A percentile compares a stretch with the other conserved stretches of the same genome.
phyloP scores from a whole-genome alignment of 2,113 vertebrate species.

The Acrocephalus kingi region DNA sequence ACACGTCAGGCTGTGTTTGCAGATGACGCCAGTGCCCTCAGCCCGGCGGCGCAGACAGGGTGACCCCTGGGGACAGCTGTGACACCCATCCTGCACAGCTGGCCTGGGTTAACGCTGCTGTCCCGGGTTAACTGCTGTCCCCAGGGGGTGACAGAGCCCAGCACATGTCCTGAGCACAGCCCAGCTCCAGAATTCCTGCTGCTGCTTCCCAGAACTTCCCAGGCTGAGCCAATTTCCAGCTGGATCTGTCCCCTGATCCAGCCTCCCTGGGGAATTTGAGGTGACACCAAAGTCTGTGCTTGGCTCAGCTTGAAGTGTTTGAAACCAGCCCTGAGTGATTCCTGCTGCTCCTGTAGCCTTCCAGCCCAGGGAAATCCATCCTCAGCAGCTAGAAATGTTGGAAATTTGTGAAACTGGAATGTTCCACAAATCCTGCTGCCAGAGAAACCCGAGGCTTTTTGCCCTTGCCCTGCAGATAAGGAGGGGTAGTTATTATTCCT shows the following conservation, averaged over 20 bases:
- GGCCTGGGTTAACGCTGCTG: not conserved
- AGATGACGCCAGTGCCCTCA: not conserved
- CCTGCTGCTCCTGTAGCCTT: not conserved
- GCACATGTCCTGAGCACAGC: not conserved
- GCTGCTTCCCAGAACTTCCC: not conserved
- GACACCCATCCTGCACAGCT: accelerated
- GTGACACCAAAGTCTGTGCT: not conserved
- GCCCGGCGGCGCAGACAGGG: not conserved
- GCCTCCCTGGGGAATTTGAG: not conserved
- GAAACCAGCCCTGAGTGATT: not conserved
- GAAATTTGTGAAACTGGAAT: not conserved
- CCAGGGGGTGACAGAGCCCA: not conserved
- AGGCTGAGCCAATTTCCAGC: not conserved
- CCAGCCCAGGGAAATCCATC: not conserved
- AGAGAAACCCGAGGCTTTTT: not conserved
- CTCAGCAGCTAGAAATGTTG: not conserved
- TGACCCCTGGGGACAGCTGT: not conserved
- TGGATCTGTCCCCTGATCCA: not conserved
- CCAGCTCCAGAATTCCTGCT: not conserved
- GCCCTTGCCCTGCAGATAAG: not conserved
- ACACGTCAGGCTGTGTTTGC: not conserved
- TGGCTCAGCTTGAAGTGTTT: not conserved
- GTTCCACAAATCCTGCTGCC: not conserved
- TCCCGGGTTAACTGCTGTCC: not conserved
- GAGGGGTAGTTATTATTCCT: not conserved